Percentiles rank a stretch among this genome's conserved stretches.
Conservation (phyloP, 2,888 invertebrate species). For the Cylloceria caligata region DNA sequence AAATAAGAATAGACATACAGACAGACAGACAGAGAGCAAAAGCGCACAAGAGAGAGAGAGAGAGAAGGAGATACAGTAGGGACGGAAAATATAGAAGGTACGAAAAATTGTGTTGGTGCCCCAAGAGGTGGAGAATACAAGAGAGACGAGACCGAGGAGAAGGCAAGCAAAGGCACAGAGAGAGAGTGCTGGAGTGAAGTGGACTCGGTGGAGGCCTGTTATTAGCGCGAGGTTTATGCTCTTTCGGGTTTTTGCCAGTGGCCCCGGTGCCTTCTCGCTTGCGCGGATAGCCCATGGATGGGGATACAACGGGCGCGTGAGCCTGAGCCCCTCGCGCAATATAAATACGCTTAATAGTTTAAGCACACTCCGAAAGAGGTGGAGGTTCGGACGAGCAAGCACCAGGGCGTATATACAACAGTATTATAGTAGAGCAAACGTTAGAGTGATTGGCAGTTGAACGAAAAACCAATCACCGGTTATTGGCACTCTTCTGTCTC, state of each 20-base stretch:
- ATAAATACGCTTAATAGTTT: constrained; percentile 85
- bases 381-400: constrained; percentile 62
- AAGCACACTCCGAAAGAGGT: constrained; percentile 80
- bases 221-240: constrained; percentile 84
- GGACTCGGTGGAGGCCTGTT: constrained; percentile 81
- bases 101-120: constrained; percentile 19
- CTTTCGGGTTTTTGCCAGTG: constrained; percentile 83
- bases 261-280: constrained; percentile 67
- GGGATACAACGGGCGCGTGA: constrained; percentile 54
- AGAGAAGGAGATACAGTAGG: constrained; percentile 59
- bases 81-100: constrained; percentile 45
- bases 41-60: constrained; percentile 51
- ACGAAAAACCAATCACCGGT: constrained; percentile 38
- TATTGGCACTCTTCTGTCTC: constrained; percentile 24
- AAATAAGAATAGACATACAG: constrained; percentile 66
- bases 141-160: constrained; percentile 69
- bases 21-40: too few relatives aligned
- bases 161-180: constrained; percentile 55
- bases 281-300: constrained; percentile 71
- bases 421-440: constrained; percentile 34
- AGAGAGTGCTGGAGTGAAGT: constrained; percentile 72
- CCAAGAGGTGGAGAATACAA: constrained; percentile 54
- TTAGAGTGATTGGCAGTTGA: constrained; percentile 34
- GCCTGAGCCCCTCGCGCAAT: constrained; percentile 77
- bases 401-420: constrained; percentile 26